phyloP scores from a whole-genome alignment of 1,140 invertebrate species.

The Caerostris extrusa region DNA sequence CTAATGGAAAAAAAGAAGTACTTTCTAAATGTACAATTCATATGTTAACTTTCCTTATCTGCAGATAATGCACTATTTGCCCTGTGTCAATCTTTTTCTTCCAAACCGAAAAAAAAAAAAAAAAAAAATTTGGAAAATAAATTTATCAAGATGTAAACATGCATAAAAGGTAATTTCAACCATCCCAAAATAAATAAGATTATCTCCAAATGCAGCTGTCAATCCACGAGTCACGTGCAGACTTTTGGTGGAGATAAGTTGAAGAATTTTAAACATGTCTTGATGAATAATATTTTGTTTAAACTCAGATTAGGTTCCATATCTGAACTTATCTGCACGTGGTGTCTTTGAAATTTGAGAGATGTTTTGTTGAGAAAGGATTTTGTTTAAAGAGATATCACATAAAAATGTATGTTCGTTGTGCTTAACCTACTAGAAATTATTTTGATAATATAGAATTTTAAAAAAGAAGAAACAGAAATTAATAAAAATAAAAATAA shows the following conservation, averaged over 20 bases:
- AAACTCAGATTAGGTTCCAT: neutral
- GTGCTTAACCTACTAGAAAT: too few relatives aligned
- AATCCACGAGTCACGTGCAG: neutral
- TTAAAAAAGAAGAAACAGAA: too few relatives aligned
- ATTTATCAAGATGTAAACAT: neutral
- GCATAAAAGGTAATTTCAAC: neutral
- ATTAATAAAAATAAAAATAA: too few relatives aligned
- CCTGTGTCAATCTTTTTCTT: neutral
- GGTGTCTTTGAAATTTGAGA: neutral
- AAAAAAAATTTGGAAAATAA: neutral
- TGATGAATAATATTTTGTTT: neutral
- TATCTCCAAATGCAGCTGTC: neutral
- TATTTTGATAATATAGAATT: too few relatives aligned
- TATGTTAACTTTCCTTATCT: too few relatives aligned
- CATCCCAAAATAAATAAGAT: neutral
- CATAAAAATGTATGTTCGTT: too few relatives aligned
- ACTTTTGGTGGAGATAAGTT: neutral
- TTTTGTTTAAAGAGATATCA: too few relatives aligned
- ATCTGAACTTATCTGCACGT: neutral
- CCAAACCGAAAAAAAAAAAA: neutral
- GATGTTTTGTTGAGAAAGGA: too few relatives aligned
- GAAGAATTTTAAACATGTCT: neutral
- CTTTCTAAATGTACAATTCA: too few relatives aligned
- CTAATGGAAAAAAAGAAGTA: too few relatives aligned
- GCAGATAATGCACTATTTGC: neutral